phyloP scores from a whole-genome alignment of 2,797 vertebrate genomes.

The Chromis chromis region DNA sequence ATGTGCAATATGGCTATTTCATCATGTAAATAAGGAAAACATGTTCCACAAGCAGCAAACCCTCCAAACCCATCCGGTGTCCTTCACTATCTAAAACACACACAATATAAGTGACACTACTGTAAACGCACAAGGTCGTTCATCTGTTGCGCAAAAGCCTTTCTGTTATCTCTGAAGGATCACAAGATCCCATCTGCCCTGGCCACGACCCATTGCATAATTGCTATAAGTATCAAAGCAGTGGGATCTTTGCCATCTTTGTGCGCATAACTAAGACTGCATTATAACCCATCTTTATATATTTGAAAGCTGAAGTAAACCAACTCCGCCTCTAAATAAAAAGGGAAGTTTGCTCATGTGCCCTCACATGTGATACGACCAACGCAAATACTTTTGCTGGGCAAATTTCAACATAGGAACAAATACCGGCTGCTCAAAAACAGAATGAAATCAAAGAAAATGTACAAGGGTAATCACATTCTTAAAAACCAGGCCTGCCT shows the following conservation, averaged over 20 bases:
- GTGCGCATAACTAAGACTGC: not conserved
- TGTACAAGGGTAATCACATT: not conserved
- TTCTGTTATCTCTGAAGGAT: conserved; percentile 75
- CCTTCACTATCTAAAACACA: conserved; percentile 78
- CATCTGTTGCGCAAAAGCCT: conserved; percentile 73
- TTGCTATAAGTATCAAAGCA: conserved; percentile 29
- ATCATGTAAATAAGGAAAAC: conserved; percentile 3
- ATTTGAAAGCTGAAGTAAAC: conserved; percentile 19
- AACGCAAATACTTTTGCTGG: not conserved
- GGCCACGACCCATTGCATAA: conserved; percentile 68
- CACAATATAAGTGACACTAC: conserved; percentile 79
- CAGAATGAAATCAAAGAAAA: not conserved
- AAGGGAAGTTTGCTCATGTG: not conserved
- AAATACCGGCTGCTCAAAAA: not conserved
- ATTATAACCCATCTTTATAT: conserved; percentile 9
- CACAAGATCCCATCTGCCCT: conserved; percentile 76
- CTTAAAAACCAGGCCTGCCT: too few species aligned
- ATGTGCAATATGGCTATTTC: not conserved
- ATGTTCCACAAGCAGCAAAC: conserved; percentile 22
- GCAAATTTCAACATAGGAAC: not conserved
- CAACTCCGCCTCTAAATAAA: not conserved
- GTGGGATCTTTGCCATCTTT: conserved; percentile 46
- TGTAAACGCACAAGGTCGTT: conserved; percentile 76
- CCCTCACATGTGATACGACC: not conserved
- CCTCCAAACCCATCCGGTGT: conserved; percentile 52